These are phyloP conservation scores for Xanthia togata DNA, from an alignment of 2,888 invertebrate species.

Conservation along the genomic window DNA sequence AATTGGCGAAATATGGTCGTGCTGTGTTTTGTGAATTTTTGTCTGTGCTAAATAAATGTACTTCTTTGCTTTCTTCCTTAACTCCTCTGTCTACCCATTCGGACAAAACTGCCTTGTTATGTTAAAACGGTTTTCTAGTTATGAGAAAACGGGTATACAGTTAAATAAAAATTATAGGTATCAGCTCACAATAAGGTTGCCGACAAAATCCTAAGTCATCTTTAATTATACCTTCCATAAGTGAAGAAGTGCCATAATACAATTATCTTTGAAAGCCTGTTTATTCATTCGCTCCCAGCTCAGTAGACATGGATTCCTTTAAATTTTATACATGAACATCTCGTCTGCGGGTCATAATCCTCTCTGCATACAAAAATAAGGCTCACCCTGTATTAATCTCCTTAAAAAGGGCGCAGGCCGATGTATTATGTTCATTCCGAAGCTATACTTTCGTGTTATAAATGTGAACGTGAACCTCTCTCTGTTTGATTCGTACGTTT, in stretches of 20 bases:
- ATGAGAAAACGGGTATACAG: background rate
- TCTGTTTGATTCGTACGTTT: constrained; percentile 25
- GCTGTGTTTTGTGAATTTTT: background rate
- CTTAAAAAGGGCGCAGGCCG: constrained; percentile 48
- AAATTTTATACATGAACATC: constrained; percentile 38
- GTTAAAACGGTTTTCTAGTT: background rate
- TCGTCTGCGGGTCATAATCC: constrained; percentile 50
- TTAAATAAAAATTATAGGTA: background rate
- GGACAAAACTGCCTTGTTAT: background rate
- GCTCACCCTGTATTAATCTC: constrained; percentile 51
- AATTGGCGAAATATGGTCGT: background rate
- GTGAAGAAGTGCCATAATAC: background rate
- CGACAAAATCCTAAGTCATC: background rate
- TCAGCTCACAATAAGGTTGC: background rate
- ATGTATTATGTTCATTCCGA: constrained; percentile 27
- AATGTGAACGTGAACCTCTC: constrained; percentile 14
- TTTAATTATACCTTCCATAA: too few species aligned
- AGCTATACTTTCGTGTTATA: background rate
- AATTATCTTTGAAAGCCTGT: constrained; percentile 1
- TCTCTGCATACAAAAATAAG: constrained; percentile 55
- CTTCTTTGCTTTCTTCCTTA: background rate
- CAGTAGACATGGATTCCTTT: constrained; percentile 20
- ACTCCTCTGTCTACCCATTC: background rate
- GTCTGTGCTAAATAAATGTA: background rate
- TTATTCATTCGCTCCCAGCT: constrained; percentile 26